Evolutionary conservation across 2,888 invertebrate genomes (phyloP).

Genomic region (Leptarthrus brevirostris): DNA sequence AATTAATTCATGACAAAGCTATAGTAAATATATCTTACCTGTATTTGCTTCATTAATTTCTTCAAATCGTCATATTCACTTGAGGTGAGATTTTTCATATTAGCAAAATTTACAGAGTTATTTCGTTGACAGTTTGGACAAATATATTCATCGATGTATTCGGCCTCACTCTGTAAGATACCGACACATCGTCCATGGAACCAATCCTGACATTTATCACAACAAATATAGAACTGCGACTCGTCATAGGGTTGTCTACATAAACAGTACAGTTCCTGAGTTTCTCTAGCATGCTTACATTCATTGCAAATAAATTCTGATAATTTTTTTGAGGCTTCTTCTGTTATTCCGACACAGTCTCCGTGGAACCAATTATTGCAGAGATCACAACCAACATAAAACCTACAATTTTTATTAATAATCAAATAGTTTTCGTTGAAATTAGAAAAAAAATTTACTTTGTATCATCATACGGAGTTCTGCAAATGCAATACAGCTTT

Average conservation of each 20-base stretch:
- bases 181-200: slow-evolving; percentile 98
- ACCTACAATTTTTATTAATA: slow-evolving; percentile 69
- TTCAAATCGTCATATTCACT: slow-evolving; percentile 86
- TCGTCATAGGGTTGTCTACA: slow-evolving; percentile 97
- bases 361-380: slow-evolving; percentile 99
- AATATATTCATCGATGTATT: slow-evolving; percentile 94
- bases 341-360: slow-evolving; percentile 93
- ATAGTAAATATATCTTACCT: slow-evolving; percentile 70
- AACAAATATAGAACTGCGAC: slow-evolving; percentile 98
- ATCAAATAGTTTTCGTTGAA: background rate
- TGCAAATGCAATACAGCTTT: slow-evolving; percentile 90
- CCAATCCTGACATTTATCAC: slow-evolving; percentile 99
- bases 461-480: slow-evolving; percentile 94
- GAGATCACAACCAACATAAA: slow-evolving; percentile 97
- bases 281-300: slow-evolving; percentile 86
- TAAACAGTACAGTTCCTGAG: slow-evolving; percentile 94
- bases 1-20: slow-evolving; percentile 31
- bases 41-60: slow-evolving; percentile 89
- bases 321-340: slow-evolving; percentile 89
- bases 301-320: slow-evolving; percentile 91
- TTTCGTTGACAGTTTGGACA: slow-evolving; percentile 96
- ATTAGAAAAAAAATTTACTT: slow-evolving; percentile 70
- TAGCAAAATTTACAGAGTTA: slow-evolving; percentile 88
- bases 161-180: slow-evolving; percentile 91
- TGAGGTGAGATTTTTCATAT: slow-evolving; percentile 84